A percentile compares a stretch with the other conserved stretches of the same genome.
Evolutionary conservation across 2,113 vertebrate species (phyloP).

Genomic region (Micromys minutus): DNA sequence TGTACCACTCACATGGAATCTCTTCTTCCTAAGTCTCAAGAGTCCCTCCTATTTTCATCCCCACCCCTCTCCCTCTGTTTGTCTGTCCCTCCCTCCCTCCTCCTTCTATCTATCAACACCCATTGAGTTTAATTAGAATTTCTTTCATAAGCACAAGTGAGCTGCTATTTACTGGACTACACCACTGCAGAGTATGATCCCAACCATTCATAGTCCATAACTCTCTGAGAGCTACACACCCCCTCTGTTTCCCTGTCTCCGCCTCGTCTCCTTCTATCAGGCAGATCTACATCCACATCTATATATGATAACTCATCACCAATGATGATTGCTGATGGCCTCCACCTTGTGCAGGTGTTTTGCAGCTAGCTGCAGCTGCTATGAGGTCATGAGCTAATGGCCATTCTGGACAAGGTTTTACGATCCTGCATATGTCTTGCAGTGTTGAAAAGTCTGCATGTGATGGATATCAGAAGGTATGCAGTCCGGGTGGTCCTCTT

Average conservation of each 20-base stretch:
- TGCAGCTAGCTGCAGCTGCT: not conserved
- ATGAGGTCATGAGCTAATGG: not conserved
- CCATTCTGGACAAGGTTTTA: not conserved
- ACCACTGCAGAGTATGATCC: not conserved
- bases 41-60: not conserved
- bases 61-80: accelerated
- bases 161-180: not conserved
- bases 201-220: too few relatives aligned
- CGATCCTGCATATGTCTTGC: not conserved
- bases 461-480: not conserved
- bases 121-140: not conserved
- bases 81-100: too few relatives aligned
- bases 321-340: not conserved
- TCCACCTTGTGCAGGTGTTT: not conserved
- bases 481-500: not conserved
- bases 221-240: not conserved
- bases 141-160: too few relatives aligned
- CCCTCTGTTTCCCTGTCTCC: not conserved
- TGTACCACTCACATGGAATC: too few relatives aligned
- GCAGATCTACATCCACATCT: not conserved
- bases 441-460: not conserved
- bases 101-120: too few relatives aligned
- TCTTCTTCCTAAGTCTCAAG: not conserved
- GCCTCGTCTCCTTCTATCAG: not conserved
- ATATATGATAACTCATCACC: not conserved